Evolutionary conservation across 1,140 invertebrate genomes (phyloP).

Genomic region (Stegodyphus mimosarum): DNA sequence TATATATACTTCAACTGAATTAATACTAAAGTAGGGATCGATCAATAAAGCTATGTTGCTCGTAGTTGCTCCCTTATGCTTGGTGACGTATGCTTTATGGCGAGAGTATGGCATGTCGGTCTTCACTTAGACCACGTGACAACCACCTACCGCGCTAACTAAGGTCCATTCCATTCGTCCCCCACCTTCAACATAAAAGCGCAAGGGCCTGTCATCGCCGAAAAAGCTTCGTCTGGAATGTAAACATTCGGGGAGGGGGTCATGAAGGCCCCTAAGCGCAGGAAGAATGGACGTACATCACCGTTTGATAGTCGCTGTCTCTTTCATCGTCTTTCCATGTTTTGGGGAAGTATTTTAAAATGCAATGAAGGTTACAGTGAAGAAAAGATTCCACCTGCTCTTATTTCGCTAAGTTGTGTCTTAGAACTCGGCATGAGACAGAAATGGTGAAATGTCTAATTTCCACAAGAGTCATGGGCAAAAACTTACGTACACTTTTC

Average conservation of each 20-base stretch:
- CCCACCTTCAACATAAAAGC: slow-evolving; percentile 1
- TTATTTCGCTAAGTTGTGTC: no score
- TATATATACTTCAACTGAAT: no score
- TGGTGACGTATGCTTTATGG: slow-evolving; percentile 3
- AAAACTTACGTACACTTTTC: no score
- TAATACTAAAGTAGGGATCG: no score
- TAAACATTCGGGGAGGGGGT: neutral
- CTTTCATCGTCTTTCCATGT: neutral
- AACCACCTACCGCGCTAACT: slow-evolving; percentile 32
- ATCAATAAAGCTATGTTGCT: no score
- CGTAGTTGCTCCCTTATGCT: neutral
- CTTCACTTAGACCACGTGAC: slow-evolving; percentile 32
- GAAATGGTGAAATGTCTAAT: no score
- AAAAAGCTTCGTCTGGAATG: neutral
- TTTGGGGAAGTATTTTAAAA: neutral
- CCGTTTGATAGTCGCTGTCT: slow-evolving; percentile 21
- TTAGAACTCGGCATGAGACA: no score
- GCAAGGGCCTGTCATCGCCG: neutral
- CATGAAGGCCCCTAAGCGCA: neutral
- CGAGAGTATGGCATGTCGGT: slow-evolving; percentile 34
- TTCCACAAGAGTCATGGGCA: no score
- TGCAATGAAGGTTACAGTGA: neutral
- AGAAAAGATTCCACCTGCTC: no score
- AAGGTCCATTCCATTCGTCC: neutral
- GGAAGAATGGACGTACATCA: slow-evolving; percentile 25